A percentile compares a stretch with the other conserved stretches of the same genome.
These are phyloP conservation scores for Alauda arvensis DNA, from an alignment of 2,797 vertebrate genomes.

Conservation along the genomic window DNA sequence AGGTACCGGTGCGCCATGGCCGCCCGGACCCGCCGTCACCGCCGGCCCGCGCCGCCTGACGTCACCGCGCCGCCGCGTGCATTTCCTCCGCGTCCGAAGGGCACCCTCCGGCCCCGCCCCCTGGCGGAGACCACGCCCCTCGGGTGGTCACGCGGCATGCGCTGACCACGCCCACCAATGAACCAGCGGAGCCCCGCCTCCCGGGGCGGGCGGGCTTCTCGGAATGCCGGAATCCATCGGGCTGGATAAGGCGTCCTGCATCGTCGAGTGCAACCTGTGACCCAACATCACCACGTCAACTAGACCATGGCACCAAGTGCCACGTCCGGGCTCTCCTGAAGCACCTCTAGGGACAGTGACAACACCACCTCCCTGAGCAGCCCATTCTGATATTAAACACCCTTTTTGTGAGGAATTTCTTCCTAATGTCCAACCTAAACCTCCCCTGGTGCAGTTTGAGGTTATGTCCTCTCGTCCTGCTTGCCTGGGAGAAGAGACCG, in stretches of 20 bases:
- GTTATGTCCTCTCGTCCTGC: neutral
- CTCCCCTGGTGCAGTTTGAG: neutral
- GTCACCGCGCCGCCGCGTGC: neutral
- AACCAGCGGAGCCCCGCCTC: accelerated
- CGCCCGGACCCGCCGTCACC: neutral
- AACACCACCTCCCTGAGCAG: neutral
- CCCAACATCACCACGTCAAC: neutral
- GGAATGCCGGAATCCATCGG: accelerated
- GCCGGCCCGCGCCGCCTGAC: neutral
- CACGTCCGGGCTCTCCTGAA: too few species aligned
- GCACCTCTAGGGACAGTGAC: neutral
- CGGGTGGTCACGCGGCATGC: accelerated
- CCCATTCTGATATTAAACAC: too few species aligned
- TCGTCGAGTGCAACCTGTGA: neutral
- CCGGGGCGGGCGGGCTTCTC: accelerated
- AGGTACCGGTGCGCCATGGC: slow-evolving; percentile 79
- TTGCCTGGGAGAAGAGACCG: neutral
- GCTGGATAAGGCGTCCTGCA: accelerated
- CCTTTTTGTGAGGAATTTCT: neutral
- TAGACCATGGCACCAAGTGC: neutral
- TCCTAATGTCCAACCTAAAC: too few species aligned
- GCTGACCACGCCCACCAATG: accelerated
- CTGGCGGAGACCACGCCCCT: accelerated
- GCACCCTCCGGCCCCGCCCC: neutral
- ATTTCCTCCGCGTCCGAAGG: neutral